Evolutionary conservation across 1,140 invertebrate genomes (phyloP).

Genomic region (Habropoda laboriosa): DNA sequence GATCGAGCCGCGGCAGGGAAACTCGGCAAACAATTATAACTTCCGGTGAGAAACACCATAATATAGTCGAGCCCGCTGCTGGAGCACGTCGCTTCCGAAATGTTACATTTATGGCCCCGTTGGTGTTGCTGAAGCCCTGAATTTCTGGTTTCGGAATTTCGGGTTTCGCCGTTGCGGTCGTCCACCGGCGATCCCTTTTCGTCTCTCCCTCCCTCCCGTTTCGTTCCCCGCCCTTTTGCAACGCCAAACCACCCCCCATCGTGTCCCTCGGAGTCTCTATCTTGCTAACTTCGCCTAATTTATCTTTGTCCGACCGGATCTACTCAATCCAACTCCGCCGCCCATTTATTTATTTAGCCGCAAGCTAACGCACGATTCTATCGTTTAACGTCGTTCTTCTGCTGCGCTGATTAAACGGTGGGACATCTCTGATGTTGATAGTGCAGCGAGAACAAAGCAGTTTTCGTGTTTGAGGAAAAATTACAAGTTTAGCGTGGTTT

Average conservation of each 20-base stretch:
- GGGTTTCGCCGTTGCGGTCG: constrained; percentile 49
- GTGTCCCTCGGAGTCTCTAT: constrained; percentile 20
- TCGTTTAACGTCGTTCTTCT: too few relatives aligned
- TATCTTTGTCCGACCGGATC: constrained; percentile 27
- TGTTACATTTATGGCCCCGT: constrained; percentile 73
- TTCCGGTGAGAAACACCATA: constrained; percentile 71
- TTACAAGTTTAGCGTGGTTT: too few relatives aligned
- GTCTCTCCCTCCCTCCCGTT: neutral
- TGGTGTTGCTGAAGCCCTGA: constrained; percentile 66
- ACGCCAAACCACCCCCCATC: neutral
- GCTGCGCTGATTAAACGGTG: neutral
- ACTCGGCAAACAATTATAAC: constrained; percentile 78
- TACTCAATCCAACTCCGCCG: constrained; percentile 20
- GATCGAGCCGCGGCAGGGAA: constrained; percentile 61
- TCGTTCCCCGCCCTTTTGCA: too few relatives aligned
- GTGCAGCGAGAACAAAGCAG: neutral
- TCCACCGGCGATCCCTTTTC: constrained; percentile 36
- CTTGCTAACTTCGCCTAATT: constrained; percentile 40
- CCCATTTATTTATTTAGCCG: constrained; percentile 25
- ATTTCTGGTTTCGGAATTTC: constrained; percentile 69
- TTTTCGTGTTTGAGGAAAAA: neutral
- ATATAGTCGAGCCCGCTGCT: constrained; percentile 52
- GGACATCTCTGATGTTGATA: too few relatives aligned
- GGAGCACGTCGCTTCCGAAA: constrained; percentile 68
- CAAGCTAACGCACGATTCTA: neutral